A percentile compares a stretch with the other conserved stretches of the same genome.
Conservation (phyloP, 2,797 vertebrate genomes). For the Characodon lateralis region DNA sequence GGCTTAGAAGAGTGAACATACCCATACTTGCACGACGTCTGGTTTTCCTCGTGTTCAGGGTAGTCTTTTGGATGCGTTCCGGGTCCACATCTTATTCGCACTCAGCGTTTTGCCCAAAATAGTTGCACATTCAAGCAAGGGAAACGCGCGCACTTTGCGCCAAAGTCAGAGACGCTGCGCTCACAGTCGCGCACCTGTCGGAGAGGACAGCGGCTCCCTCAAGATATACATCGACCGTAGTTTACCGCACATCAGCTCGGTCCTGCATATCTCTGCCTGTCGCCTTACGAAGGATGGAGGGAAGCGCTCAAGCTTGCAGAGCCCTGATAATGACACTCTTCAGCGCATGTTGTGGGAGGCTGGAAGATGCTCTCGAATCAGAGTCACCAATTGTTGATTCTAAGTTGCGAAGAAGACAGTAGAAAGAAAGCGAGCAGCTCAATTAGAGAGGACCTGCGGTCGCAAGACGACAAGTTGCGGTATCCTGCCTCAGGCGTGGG, state of each 20-base stretch:
- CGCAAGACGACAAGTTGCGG: conserved; percentile 46
- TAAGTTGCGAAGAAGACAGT: conserved; percentile 22
- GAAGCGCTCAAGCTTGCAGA: conserved; percentile 29
- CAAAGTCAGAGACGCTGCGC: conserved; percentile 43
- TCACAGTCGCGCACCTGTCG: conserved; percentile 72
- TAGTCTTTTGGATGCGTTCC: conserved; percentile 62
- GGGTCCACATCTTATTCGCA: conserved; percentile 75
- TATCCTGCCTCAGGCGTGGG: conserved; percentile 29
- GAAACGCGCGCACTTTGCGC: conserved; percentile 38
- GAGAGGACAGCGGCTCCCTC: conserved; percentile 54
- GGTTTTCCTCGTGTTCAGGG: conserved; percentile 68
- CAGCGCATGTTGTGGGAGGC: conserved; percentile 22
- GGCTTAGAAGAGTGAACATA: conserved; percentile 64
- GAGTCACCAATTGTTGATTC: conserved; percentile 61
- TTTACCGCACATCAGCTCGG: conserved; percentile 53
- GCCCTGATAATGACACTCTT: conserved; percentile 33
- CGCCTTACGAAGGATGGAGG: conserved; percentile 21
- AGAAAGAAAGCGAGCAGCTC: conserved; percentile 22
- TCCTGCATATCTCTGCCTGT: conserved; percentile 24
- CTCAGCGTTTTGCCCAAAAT: conserved; percentile 57
- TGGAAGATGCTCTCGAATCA: conserved; percentile 25
- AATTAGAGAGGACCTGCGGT: conserved; percentile 21
- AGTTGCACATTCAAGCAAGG: conserved; percentile 51
- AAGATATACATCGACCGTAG: conserved; percentile 56
- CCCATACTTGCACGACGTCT: conserved; percentile 78